These are phyloP conservation scores for Lottia scabra DNA, from an alignment of 2,888 invertebrate species.

Conservation along the genomic window DNA sequence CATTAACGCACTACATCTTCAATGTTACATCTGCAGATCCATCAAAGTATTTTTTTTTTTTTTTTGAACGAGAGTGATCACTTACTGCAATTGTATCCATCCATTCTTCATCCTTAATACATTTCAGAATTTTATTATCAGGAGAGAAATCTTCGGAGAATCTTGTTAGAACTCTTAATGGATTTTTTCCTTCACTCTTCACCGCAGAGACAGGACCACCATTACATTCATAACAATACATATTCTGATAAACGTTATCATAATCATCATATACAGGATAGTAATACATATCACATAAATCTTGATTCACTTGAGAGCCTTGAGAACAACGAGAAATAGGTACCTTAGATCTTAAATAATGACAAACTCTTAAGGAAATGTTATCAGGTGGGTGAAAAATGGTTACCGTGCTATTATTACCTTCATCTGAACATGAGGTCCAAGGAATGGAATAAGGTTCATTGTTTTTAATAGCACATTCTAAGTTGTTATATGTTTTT, in stretches of 20 bases:
- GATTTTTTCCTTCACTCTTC: background rate
- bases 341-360: background rate
- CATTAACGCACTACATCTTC: no score
- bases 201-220: background rate
- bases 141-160: background rate
- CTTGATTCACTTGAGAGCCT: background rate
- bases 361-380: background rate
- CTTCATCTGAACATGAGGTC: background rate
- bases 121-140: background rate
- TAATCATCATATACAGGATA: background rate
- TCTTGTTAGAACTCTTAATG: background rate
- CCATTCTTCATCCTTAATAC: background rate
- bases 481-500: background rate
- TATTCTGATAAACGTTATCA: constrained; percentile 24
- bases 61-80: no score
- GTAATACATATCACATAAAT: background rate
- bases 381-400: background rate
- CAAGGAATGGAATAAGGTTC: background rate
- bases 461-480: background rate
- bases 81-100: constrained; percentile 6
- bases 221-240: constrained; percentile 33
- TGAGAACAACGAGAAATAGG: constrained; percentile 10
- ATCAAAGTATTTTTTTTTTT: no score
- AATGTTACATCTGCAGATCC: no score
- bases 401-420: no score